phyloP scores from a whole-genome alignment of 2,888 invertebrate species.

The Yponomeuta malinellus region DNA sequence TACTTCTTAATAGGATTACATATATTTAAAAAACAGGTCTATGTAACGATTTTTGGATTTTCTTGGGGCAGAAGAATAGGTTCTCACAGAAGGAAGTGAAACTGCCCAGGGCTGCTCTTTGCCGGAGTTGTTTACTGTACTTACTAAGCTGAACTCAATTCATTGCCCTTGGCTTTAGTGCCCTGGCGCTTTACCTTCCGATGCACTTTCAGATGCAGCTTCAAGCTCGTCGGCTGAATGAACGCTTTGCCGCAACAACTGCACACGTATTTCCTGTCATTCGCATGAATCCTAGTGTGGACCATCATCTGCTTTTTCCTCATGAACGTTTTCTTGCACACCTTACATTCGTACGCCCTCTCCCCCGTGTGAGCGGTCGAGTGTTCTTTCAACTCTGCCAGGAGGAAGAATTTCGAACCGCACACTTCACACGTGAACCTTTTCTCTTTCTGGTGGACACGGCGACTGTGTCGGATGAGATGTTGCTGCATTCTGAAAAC shows the following conservation, averaged over 20 bases:
- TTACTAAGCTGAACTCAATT: too few relatives aligned
- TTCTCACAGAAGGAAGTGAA: too few relatives aligned
- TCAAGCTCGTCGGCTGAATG: not conserved
- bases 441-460: constrained; percentile 52
- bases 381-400: constrained; percentile 56
- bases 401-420: constrained; percentile 47
- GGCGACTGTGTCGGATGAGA: constrained; percentile 66
- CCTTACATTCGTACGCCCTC: constrained; percentile 67
- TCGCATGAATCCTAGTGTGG: constrained; percentile 55
- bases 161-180: not conserved
- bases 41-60: too few relatives aligned
- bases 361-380: constrained; percentile 66
- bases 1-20: too few relatives aligned
- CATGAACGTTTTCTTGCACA: constrained; percentile 70
- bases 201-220: not conserved
- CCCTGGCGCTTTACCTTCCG: not conserved
- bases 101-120: too few relatives aligned
- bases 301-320: constrained; percentile 66
- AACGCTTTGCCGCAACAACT: not conserved
- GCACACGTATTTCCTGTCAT: not conserved
- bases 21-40: too few relatives aligned
- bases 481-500: constrained; percentile 67
- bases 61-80: too few relatives aligned
- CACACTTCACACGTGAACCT: constrained; percentile 51
- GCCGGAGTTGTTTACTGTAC: too few relatives aligned